These are phyloP conservation scores for Cricetomys ansorgei DNA, from an alignment of 2,113 vertebrate species.

Conservation along the genomic window DNA sequence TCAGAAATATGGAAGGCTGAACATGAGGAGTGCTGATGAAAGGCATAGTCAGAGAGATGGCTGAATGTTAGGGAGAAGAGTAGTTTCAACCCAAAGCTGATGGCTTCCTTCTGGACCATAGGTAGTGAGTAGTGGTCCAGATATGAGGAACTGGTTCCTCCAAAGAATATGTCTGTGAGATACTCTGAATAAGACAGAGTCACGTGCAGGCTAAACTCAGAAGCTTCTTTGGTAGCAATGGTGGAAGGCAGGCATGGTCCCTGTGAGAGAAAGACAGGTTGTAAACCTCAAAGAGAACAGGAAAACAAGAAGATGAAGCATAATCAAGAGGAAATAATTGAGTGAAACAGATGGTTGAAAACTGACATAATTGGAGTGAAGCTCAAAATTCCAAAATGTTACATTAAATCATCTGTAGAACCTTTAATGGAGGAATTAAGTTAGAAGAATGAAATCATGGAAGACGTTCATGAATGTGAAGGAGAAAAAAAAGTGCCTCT, in stretches of 20 bases:
- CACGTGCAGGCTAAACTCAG: neutral
- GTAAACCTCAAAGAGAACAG: neutral
- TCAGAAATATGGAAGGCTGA: neutral
- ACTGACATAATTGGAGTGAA: no score
- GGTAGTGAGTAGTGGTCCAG: fast-evolving
- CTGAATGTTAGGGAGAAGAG: neutral
- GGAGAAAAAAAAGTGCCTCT: neutral
- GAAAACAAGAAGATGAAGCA: neutral
- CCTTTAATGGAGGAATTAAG: neutral
- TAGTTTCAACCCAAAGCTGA: neutral
- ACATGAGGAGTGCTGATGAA: neutral
- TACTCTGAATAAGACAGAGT: neutral
- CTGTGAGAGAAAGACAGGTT: neutral
- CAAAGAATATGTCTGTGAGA: neutral
- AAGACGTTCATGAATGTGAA: neutral
- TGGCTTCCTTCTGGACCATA: neutral
- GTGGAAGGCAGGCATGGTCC: neutral
- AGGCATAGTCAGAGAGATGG: neutral
- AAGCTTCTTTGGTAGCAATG: neutral
- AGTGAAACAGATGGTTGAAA: neutral
- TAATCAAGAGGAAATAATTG: neutral
- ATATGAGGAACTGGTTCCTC: neutral
- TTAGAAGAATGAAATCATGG: neutral
- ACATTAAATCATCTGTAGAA: neutral
- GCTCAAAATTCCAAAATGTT: neutral